Conservation (phyloP, 2,113 vertebrate genomes). For the Seriola quinqueradiata region DNA sequence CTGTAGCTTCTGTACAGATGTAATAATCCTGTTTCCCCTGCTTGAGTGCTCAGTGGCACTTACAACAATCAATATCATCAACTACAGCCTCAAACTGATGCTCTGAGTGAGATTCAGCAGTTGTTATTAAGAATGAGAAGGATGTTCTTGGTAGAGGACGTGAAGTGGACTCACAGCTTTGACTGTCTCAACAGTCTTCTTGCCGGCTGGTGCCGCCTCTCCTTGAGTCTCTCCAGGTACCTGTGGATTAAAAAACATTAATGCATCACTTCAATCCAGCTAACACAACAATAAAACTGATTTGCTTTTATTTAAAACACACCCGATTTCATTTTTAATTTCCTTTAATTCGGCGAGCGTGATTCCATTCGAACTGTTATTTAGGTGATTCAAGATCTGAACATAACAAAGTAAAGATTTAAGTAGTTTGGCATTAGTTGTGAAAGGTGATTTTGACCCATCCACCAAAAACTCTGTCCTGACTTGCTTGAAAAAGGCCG, state of each 20-base stretch:
- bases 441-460: background rate
- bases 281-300: background rate
- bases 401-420: no score
- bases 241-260: constrained; percentile 69
- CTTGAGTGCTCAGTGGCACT: no score
- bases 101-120: no score
- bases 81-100: no score
- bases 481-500: background rate
- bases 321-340: no score
- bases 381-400: no score
- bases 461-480: background rate
- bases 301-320: background rate
- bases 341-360: no score
- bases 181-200: constrained; percentile 95
- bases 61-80: background rate
- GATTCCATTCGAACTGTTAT: no score
- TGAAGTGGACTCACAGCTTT: constrained; percentile 91
- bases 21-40: no score
- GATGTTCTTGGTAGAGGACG: background rate
- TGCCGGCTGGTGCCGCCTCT: constrained; percentile 91
- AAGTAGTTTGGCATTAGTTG: no score
- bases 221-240: constrained; percentile 93
- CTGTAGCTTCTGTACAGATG: no score
- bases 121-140: background rate
- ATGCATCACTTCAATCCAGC: background rate